These are phyloP conservation scores for Tethya wilhelma DNA, from an alignment of 37 sponge, comb jelly and placozoan species.

Conservation along the genomic window DNA sequence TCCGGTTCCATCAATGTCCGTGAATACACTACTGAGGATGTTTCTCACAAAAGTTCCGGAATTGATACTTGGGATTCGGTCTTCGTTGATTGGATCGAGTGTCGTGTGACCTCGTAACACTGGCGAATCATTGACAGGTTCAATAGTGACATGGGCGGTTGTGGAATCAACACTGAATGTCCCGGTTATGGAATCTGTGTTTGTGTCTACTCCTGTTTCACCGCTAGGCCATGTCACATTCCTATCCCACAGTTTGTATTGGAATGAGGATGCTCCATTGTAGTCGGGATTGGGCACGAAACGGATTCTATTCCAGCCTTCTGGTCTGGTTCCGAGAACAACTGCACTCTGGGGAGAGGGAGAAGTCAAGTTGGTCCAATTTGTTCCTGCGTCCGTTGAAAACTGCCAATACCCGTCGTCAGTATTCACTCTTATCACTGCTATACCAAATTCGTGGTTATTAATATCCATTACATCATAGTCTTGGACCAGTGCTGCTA, in stretches of 20 bases:
- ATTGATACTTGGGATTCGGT: constrained; percentile 27
- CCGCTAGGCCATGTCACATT: constrained; percentile 71
- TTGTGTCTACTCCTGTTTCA: constrained; percentile 47
- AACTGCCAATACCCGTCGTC: constrained; percentile 84
- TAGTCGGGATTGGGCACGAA: constrained; percentile 74
- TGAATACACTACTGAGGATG: constrained; percentile 32
- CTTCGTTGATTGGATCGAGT: constrained; percentile 62
- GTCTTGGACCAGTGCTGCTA: constrained; percentile 53
- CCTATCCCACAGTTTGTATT: constrained; percentile 85
- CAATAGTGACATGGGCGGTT: constrained; percentile 68
- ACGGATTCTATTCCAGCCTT: constrained; percentile 60
- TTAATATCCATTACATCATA: constrained; percentile 44
- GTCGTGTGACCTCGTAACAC: constrained; percentile 15
- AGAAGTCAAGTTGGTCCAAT: constrained; percentile 68
- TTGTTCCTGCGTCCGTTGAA: constrained; percentile 55
- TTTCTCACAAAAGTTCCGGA: constrained; percentile 34
- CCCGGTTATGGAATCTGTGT: constrained; percentile 57
- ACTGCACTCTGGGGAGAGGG: constrained; percentile 46
- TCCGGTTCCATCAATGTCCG: constrained; percentile 61
- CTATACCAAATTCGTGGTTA: constrained; percentile 75
- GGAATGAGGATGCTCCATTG: constrained; percentile 69
- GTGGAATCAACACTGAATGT: constrained; percentile 74
- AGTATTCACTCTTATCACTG: constrained; percentile 59
- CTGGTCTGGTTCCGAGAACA: constrained; percentile 53
- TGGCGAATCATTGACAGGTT: constrained; percentile 88